Evolutionary conservation across 2,797 vertebrate species (phyloP), one percentile per base, ranked within the genome.

Genomic region (Acridotheres tristis): DNA sequence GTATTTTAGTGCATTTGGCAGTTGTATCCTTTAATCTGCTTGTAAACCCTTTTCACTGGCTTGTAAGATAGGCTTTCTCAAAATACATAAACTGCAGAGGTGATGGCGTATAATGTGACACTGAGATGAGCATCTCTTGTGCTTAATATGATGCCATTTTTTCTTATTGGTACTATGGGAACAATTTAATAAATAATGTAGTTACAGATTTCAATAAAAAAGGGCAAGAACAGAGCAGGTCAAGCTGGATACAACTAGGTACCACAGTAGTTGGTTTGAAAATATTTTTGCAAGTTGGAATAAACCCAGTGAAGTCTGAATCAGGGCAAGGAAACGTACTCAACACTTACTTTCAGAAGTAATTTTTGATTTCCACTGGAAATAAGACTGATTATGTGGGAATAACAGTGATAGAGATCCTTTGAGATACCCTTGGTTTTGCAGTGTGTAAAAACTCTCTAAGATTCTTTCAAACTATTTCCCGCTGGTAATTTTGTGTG

Each of bases 11-110:
- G 10, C 34, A 40, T 75, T 89, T 92, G 68, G 47, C 82, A 78
- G 61, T 69, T 91, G 92, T 89, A 93, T 96, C 73, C 92, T 95
- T 94, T 92, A 94, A 96, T 96, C 94, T 95, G 40, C 73, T 92
- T 89, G 85, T 93, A 95, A 94, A 69, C 43, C 61, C 58, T 95
- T 81, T 92, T 72, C 21, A 58, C 50, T n/a, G n/a, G 26, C 53
- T 88, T 68, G 10, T 72, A 73, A 91, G 27, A 36, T n/a, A 63
- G 38, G 27, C 38, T 80, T 77, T 89, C 43, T 78, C 32, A 62
- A 86, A 78, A 76, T 55, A 78, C 2, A 26, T 69, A 40, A 91
- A 91, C 43, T 85, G 29, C 58, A 65, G 78, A 77, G 40, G 48
- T 54, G 13, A 21, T 57, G 65, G n/a, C 32, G 16, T 73, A 14